Conservation (phyloP, 2,797 vertebrate genomes). For the Helicolenus hilgendorfi region DNA sequence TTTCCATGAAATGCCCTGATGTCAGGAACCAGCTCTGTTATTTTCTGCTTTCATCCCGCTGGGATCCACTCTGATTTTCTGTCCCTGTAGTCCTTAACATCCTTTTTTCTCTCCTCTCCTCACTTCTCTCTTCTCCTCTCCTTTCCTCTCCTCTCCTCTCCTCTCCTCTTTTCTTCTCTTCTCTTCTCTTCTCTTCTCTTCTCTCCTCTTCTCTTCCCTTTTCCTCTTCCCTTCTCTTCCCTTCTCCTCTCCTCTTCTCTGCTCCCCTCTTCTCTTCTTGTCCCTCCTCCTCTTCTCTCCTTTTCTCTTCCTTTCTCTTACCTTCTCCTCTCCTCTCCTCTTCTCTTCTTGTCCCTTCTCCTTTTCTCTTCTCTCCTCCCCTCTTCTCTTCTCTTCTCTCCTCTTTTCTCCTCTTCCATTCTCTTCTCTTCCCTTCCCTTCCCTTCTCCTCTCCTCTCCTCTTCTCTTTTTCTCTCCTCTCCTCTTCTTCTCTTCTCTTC, state of each 20-base stretch:
- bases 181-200: not conserved
- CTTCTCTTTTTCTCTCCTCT: not conserved
- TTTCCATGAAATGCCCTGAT: conserved; percentile 21
- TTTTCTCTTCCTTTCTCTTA: too few species aligned
- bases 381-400: too few species aligned
- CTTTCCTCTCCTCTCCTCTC: not conserved
- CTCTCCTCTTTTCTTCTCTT: not conserved
- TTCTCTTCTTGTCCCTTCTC: too few species aligned
- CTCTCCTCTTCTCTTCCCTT: not conserved
- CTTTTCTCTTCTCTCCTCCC: too few species aligned
- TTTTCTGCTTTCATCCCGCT: not conserved
- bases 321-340: too few species aligned
- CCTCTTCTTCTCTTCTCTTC: not conserved
- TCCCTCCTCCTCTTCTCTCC: fast-evolving
- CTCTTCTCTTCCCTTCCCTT: not conserved
- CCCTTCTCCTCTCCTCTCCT: not conserved
- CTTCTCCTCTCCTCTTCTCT: not conserved
- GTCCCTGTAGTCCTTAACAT: not conserved
- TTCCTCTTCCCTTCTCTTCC: not conserved
- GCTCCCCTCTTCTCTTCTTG: too few species aligned
- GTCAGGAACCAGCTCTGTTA: conserved; percentile 19
- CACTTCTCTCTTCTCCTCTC: not conserved
- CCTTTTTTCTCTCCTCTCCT: not conserved
- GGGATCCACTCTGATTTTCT: not conserved
- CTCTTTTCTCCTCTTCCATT: not conserved